These are phyloP conservation scores for Corella eumyota DNA, from an alignment of 23 tunicate genomes.

Conservation along the genomic window DNA sequence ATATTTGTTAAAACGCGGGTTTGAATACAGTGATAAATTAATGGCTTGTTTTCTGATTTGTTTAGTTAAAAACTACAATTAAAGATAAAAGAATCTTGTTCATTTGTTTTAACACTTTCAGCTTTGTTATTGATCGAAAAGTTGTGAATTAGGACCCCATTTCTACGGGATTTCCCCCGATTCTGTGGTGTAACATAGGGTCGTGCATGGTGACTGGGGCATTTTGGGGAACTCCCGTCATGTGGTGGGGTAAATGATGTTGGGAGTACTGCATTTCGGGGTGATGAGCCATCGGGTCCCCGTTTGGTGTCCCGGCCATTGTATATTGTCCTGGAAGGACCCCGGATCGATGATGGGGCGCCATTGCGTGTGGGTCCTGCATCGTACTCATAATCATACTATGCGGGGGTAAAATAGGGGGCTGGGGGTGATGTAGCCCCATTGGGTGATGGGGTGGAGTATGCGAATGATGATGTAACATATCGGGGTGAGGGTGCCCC, in stretches of 20 bases:
- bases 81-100: neutral
- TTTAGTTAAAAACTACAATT: too few species aligned
- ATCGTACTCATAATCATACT: constrained; percentile 85
- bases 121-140: neutral
- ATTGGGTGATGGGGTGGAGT: constrained; percentile 64
- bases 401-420: constrained; percentile 37
- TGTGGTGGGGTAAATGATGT: constrained; percentile 23
- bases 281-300: constrained; percentile 37
- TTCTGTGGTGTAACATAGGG: constrained; percentile 31
- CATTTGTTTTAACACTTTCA: neutral
- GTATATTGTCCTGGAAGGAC: constrained; percentile 61
- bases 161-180: constrained; percentile 19
- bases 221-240: constrained; percentile 9
- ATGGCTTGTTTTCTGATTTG: too few species aligned
- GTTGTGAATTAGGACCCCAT: constrained; percentile 18
- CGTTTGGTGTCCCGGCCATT: constrained; percentile 48
- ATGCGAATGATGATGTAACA: constrained; percentile 62
- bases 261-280: constrained; percentile 59
- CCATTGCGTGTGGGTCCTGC: constrained; percentile 52
- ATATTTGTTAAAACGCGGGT: too few species aligned
- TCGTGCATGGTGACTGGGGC: constrained; percentile 31
- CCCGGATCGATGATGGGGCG: constrained; percentile 28
- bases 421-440: constrained; percentile 36
- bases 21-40: too few species aligned
- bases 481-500: constrained; percentile 41